These are phyloP conservation scores for silkworm (Bombyx mori) DNA, from an alignment of 1,140 invertebrate species.

Conservation along the genomic window DNA sequence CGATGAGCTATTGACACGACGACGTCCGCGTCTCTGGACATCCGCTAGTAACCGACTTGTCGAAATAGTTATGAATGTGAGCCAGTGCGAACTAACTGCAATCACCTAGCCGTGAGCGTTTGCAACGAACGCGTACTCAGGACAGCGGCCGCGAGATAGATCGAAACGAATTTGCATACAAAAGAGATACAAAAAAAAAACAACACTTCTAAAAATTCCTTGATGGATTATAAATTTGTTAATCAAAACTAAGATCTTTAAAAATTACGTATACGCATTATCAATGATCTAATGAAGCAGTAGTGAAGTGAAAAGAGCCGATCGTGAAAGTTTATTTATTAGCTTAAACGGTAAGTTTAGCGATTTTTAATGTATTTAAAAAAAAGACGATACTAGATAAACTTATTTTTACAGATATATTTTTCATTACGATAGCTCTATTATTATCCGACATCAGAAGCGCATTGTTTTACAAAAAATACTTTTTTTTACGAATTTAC, in stretches of 20 bases:
- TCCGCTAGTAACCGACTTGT: slow-evolving; percentile 41
- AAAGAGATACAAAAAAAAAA: slow-evolving; percentile 10
- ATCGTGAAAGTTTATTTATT: slow-evolving; percentile 35
- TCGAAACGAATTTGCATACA: slow-evolving; percentile 26
- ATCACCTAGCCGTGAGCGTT: slow-evolving; percentile 44
- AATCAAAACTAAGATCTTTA: too few species aligned
- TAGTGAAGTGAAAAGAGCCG: slow-evolving; percentile 35
- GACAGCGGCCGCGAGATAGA: slow-evolving; percentile 11
- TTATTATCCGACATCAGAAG: too few species aligned
- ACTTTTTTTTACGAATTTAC: neutral
- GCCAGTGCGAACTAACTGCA: slow-evolving; percentile 42
- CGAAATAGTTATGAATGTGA: slow-evolving; percentile 49
- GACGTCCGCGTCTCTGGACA: slow-evolving; percentile 29
- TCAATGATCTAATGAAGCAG: slow-evolving; percentile 8
- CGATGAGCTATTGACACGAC: slow-evolving; percentile 21
- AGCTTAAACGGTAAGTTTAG: slow-evolving; percentile 22
- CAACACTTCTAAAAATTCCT: neutral
- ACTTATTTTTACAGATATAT: too few species aligned
- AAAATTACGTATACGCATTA: slow-evolving; percentile 5
- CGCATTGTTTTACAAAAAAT: too few species aligned
- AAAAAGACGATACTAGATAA: neutral
- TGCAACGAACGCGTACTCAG: slow-evolving; percentile 40
- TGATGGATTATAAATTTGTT: neutral
- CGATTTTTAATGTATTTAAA: neutral
- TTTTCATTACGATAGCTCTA: too few species aligned